A percentile compares a stretch with the other conserved stretches of the same genome.
These are phyloP conservation scores for Tokudaia tokunoshimensis DNA, from an alignment of 2,797 vertebrate genomes.

Conservation along the genomic window DNA sequence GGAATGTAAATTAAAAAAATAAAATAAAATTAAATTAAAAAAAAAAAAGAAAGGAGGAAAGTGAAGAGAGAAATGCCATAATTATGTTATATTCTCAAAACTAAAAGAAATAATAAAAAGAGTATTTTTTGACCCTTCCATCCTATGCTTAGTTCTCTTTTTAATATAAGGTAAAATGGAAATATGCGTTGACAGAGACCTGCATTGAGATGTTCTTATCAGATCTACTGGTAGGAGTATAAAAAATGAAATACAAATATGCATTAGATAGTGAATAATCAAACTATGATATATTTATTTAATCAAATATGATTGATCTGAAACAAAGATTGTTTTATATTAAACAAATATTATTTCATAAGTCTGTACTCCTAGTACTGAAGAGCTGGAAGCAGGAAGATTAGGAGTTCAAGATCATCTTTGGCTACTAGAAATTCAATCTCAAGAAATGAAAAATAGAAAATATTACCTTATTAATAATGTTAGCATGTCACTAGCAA, in stretches of 20 bases:
- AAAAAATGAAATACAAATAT: background rate
- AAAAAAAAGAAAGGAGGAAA: background rate
- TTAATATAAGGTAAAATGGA: background rate
- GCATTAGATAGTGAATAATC: background rate
- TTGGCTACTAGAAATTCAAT: background rate
- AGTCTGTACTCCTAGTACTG: background rate
- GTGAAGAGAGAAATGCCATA: background rate
- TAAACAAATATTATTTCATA: background rate
- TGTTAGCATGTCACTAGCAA: background rate
- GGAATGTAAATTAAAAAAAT: too few species aligned
- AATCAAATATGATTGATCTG: background rate
- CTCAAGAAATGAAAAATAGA: background rate
- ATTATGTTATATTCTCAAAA: background rate
- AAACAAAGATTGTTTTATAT: background rate
- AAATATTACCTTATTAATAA: background rate
- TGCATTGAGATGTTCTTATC: background rate
- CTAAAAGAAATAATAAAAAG: background rate
- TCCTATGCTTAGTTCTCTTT: background rate
- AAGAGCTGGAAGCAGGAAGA: background rate
- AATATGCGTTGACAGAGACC: background rate
- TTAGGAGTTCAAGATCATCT: background rate
- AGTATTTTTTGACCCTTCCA: background rate
- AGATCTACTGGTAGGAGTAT: background rate
- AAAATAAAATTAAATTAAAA: too few species aligned
- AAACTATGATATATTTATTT: background rate